Percentiles rank a stretch among this genome's conserved stretches.
Evolutionary conservation across 2,113 vertebrate species (phyloP).

Genomic region (Emydocephalus ijimae): DNA sequence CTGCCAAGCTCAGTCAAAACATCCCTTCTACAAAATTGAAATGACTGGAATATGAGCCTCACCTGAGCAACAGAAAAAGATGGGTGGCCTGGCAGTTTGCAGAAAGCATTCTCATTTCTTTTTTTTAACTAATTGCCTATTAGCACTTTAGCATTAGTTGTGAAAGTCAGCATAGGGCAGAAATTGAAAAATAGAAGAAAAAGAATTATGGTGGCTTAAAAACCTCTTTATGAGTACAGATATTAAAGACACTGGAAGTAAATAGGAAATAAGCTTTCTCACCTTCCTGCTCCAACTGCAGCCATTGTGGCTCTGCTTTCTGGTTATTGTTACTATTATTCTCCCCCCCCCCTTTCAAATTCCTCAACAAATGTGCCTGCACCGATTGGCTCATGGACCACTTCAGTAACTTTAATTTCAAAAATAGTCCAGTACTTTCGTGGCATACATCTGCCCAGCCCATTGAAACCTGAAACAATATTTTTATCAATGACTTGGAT

Average conservation of each 20-base stretch:
- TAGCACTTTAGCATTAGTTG: background rate
- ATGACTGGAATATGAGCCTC: background rate
- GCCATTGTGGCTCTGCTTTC: background rate
- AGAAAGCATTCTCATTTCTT: constrained; percentile 1
- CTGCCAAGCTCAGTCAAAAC: background rate
- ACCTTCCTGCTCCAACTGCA: background rate
- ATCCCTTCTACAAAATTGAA: fast-evolving
- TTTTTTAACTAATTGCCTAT: constrained; percentile 14
- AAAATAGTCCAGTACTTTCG: background rate
- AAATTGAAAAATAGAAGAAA: constrained; percentile 22
- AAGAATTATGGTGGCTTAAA: background rate
- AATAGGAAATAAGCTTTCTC: background rate
- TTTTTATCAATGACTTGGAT: background rate
- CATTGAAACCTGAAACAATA: background rate
- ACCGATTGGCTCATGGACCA: background rate
- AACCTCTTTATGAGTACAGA: background rate
- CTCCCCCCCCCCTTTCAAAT: background rate
- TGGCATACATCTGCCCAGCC: background rate
- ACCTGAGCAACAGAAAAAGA: background rate
- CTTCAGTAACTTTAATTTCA: background rate
- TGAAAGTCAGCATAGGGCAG: background rate
- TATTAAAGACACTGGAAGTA: background rate
- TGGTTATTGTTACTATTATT: background rate
- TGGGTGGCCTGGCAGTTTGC: background rate
- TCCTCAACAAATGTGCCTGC: background rate